Evolutionary conservation across 2,113 vertebrate genomes (phyloP), one percentile per base, ranked within the genome.

Genomic region (Collichthys lucidus): DNA sequence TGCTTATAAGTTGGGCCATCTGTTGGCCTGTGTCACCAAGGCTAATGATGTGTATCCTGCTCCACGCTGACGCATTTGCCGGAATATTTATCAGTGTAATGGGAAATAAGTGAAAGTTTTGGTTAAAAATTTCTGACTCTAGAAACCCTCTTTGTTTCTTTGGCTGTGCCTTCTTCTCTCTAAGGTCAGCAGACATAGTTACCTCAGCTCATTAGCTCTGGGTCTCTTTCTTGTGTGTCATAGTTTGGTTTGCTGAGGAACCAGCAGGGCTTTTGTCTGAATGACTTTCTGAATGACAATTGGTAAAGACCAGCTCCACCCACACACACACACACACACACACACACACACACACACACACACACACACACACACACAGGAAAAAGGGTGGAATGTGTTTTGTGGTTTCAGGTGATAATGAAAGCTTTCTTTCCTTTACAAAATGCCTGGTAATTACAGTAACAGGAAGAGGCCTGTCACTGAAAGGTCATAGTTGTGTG

Each of bases 361-460:
- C 31, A 74, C 35, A 65, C 29, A 74, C 66, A 61, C 50, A 70
- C 72, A 69, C 52, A 66, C 65, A 53, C 5, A 52, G 1, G 2
- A 4, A 47, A 59, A 56, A 40, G 55, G 46, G 19, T 29, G 15
- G 20, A 47, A n/a, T 70, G 26, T 56, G 3, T 84, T 83, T 69
- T 57, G 26, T 57, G 68, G n/a, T 55, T 50, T 67, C 31, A 71
- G 68, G 69, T 65, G 55, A 65, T 77, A 71, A 83, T 83, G 35
- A 85, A 77, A 73, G 2, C 14, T 14, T 15, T 57, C 19, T 77
- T 44, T 5, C 9, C 2, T 62, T 47, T 55, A 47, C n/a, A 22
- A 69, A 42, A 61, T 44, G 6, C 8, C 57, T 53, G 53, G 56
- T 80, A 83, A 83, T 82, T 82, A 66, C 66, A 50, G 19, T 22